These are phyloP conservation scores for Corythornis cristatus DNA, from an alignment of 2,113 vertebrate genomes.

Conservation along the genomic window DNA sequence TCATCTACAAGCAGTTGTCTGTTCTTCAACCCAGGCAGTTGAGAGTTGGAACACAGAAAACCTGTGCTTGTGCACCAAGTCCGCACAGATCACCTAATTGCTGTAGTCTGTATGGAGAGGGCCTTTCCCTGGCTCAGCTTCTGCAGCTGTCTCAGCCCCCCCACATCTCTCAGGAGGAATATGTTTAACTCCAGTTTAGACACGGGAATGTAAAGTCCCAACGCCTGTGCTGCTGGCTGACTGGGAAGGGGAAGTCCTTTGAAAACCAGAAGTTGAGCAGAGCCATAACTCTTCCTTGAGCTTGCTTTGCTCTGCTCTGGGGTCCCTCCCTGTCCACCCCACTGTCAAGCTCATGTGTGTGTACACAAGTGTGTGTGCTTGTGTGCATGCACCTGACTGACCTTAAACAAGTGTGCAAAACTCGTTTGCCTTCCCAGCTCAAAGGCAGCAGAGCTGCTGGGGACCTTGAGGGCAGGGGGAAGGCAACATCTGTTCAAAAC, in stretches of 20 bases:
- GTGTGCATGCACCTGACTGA: slow-evolving; percentile 43
- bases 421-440: slow-evolving; percentile 52
- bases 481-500: slow-evolving; percentile 82
- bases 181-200: background rate
- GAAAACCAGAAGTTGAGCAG: background rate
- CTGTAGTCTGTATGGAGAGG: background rate
- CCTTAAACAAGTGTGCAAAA: slow-evolving; percentile 64
- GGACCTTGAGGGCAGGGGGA: slow-evolving; percentile 22
- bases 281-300: background rate
- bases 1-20: background rate
- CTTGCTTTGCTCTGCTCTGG: background rate
- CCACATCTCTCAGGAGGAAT: background rate
- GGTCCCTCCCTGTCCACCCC: background rate
- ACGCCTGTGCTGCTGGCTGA: background rate
- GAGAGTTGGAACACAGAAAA: background rate
- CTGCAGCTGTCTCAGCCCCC: background rate
- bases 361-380: background rate
- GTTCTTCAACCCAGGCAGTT: background rate
- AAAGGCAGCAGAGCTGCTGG: slow-evolving; percentile 48
- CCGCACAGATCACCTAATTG: background rate
- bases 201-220: background rate
- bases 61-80: background rate
- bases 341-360: accelerated
- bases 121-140: background rate
- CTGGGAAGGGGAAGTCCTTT: background rate